Percentiles rank a stretch among this genome's conserved stretches.
phyloP scores from a whole-genome alignment of 2,888 invertebrate species.

The Brassicogethes aeneus region DNA sequence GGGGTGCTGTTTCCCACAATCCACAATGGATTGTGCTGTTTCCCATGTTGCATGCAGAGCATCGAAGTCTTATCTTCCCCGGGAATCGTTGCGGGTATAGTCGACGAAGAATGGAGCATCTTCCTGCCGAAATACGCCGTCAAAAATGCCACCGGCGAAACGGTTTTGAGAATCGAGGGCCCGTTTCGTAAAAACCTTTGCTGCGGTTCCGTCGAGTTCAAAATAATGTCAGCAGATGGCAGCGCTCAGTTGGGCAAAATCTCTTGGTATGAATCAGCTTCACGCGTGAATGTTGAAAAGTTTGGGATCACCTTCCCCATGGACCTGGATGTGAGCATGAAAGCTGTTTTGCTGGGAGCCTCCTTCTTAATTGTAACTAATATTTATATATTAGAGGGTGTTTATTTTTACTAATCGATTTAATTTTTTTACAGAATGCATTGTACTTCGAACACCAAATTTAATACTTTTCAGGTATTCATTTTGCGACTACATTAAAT shows the following conservation, averaged over 20 bases:
- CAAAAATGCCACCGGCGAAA: constrained; percentile 56
- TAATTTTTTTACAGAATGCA: too few relatives aligned
- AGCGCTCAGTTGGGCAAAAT: constrained; percentile 66
- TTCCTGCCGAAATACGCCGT: constrained; percentile 59
- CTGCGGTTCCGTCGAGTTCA: constrained; percentile 70
- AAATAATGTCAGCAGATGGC: constrained; percentile 63
- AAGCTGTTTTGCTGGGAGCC: constrained; percentile 63
- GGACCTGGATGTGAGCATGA: constrained; percentile 70
- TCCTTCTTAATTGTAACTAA: too few relatives aligned
- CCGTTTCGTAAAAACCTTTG: constrained; percentile 64
- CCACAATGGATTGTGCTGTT: too few relatives aligned
- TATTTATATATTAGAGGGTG: too few relatives aligned
- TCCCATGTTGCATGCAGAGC: constrained; percentile 75
- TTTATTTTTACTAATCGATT: too few relatives aligned
- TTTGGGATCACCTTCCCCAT: constrained; percentile 76
- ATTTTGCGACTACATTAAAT: too few relatives aligned
- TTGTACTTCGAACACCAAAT: too few relatives aligned
- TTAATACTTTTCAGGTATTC: too few relatives aligned
- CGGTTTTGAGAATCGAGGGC: constrained; percentile 62
- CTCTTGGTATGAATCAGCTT: constrained; percentile 73
- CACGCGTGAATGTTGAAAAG: constrained; percentile 65
- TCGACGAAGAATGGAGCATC: constrained; percentile 60
- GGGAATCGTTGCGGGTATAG: constrained; percentile 52
- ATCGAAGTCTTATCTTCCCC: constrained; percentile 63
- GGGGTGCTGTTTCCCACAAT: too few relatives aligned